Evolutionary conservation across 2,113 vertebrate species (phyloP), one percentile per base, ranked within the genome.

Genomic region (Rhea pennata): DNA sequence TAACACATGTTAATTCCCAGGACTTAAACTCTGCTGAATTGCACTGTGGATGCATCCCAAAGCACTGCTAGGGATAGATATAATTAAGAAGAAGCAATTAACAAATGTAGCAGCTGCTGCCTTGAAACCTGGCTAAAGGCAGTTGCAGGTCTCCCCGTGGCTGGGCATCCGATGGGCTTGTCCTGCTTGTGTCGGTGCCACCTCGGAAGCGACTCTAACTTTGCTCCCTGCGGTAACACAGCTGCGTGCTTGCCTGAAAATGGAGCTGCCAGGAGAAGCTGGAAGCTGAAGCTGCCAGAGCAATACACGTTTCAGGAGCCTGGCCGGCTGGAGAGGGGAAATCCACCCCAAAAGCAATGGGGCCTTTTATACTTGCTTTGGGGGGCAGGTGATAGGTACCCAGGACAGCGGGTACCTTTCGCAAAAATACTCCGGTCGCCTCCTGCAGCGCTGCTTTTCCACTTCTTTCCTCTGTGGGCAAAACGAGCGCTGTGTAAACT

Each of bases 1-100:
- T 0, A 8, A 8, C 0, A 0, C 1, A 4, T 15, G 17, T 7
- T 64, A 0, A 48, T 53, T 75, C 59, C 66, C 42, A 70, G 62
- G 42, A 48, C 29, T 0, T 36, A 36, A 36, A 36, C 36, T 36
- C 36, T 36, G 36, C 0, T 8, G 26, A 42, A 33, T 21, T 10
- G 29, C 90, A 6, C n/a, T 2, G 27, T 0, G 26, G 51, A 54
- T 42, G 10, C 40, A 44, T 24, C n/a, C 50, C 66, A 2, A 48
- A 50, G n/a, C 46, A 48, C 23, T 24, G 26, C 0, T 3, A 33
- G 58, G 44, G 36, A 53, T 75, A 64, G 76, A 33, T 16, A 3
- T 10, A 15, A 4, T 3, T 27, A 78, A 39, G 48, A 54, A 59
- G 16, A 10, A 70, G 14, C 12, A 6, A 66, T 31, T 33, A 40